Percentiles rank a stretch among this genome's conserved stretches.
These are phyloP conservation scores for Agonopterix subpropinquella DNA, from an alignment of 2,888 invertebrate genomes.

Conservation along the genomic window DNA sequence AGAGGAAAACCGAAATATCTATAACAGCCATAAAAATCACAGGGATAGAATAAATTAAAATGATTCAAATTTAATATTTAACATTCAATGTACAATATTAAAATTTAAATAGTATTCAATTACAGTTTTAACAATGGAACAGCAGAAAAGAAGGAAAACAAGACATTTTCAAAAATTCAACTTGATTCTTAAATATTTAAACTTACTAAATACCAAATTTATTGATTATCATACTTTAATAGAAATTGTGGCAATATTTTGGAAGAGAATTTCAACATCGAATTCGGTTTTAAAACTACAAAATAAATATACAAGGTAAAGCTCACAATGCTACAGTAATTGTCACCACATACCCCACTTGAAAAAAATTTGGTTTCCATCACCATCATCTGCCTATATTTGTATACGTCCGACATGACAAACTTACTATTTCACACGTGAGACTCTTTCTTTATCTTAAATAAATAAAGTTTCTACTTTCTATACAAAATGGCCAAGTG, in stretches of 20 bases:
- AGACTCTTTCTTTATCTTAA: too few species aligned
- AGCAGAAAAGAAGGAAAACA: slow-evolving; percentile 10
- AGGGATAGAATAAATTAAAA: slow-evolving; percentile 15
- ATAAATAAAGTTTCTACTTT: too few species aligned
- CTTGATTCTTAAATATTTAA: slow-evolving; percentile 14
- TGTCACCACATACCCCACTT: too few species aligned
- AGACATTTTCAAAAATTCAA: slow-evolving; percentile 11
- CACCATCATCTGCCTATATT: too few species aligned
- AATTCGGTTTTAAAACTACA: slow-evolving; percentile 59
- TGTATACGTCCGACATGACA: too few species aligned
- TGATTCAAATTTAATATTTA: slow-evolving; percentile 4
- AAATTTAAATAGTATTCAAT: background rate
- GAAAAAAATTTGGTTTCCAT: too few species aligned
- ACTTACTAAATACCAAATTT: slow-evolving; percentile 39
- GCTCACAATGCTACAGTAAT: background rate
- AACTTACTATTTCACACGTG: too few species aligned
- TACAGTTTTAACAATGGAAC: background rate
- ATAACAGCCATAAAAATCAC: slow-evolving; percentile 22
- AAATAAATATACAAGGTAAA: slow-evolving; percentile 21
- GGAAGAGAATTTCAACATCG: slow-evolving; percentile 63
- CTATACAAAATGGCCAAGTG: too few species aligned
- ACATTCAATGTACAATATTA: slow-evolving; percentile 1
- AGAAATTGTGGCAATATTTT: slow-evolving; percentile 65
- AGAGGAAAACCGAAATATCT: slow-evolving; percentile 10
- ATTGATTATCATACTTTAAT: slow-evolving; percentile 33